phyloP scores from a whole-genome alignment of 64 coral and sea anemone genomes.

The Stichodactyla helianthus region DNA sequence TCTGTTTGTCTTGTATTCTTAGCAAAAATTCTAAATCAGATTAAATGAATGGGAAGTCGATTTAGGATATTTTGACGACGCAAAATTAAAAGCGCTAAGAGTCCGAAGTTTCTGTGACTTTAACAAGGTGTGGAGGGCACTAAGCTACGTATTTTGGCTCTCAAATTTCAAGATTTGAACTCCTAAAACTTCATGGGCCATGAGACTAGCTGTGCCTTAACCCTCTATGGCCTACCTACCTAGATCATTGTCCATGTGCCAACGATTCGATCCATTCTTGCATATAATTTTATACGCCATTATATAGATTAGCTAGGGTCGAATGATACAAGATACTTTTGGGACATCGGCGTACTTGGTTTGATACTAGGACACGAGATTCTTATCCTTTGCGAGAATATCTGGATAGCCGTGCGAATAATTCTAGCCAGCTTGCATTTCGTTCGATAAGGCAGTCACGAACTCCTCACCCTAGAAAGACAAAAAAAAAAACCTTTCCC shows the following conservation, averaged over 20 bases:
- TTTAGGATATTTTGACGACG: neutral
- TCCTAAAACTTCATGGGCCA: neutral
- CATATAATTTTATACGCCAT: slow-evolving; percentile 4
- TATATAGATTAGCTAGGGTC: neutral
- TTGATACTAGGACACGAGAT: neutral
- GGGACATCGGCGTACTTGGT: neutral
- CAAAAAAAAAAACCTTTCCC: neutral
- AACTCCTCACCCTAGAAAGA: neutral
- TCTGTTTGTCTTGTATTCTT: neutral
- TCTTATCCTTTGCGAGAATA: neutral
- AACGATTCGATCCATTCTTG: neutral
- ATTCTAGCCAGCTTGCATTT: neutral
- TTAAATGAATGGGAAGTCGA: neutral
- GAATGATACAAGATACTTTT: neutral
- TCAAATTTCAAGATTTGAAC: slow-evolving; percentile 19
- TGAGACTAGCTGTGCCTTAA: neutral
- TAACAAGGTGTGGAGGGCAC: neutral
- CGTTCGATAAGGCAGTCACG: neutral
- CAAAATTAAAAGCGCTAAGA: neutral
- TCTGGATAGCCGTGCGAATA: neutral
- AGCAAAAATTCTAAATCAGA: neutral
- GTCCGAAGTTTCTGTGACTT: neutral
- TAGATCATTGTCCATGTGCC: neutral
- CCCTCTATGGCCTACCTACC: neutral
- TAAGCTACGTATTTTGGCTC: slow-evolving; percentile 1